Conservation (phyloP, 2,113 vertebrate species). For the Sceloporus tristichus region DNA sequence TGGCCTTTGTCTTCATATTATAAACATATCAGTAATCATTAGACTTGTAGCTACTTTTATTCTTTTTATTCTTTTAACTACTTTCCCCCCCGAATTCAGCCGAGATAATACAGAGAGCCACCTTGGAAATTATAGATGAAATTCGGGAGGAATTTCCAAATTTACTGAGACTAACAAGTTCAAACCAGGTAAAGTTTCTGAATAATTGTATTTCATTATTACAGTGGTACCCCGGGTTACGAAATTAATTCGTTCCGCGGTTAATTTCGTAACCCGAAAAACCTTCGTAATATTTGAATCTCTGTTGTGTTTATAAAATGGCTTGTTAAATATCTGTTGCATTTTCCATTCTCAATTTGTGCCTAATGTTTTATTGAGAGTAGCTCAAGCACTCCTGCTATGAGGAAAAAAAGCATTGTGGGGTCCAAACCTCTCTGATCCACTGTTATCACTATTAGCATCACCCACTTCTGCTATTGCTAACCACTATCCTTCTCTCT, state of each 20-base stretch:
- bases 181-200: conserved; percentile 57
- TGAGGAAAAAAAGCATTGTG: too few species aligned
- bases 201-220: neutral
- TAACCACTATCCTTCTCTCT: too few species aligned
- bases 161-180: conserved; percentile 59
- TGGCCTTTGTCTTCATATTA: neutral
- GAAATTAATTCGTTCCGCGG: too few species aligned
- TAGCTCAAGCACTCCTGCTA: too few species aligned
- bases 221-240: too few species aligned
- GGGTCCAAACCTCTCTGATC: too few species aligned
- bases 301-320: neutral
- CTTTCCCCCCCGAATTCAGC: conserved; percentile 59
- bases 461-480: too few species aligned
- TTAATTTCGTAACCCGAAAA: too few species aligned
- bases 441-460: too few species aligned
- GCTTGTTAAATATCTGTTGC: neutral
- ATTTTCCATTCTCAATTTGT: neutral
- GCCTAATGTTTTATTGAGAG: too few species aligned
- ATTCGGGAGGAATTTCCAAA: conserved; percentile 69
- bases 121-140: conserved; percentile 69
- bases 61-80: conserved; percentile 21
- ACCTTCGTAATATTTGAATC: too few species aligned
- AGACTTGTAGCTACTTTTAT: neutral
- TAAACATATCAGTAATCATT: neutral
- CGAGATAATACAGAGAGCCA: conserved; percentile 62